Conservation (phyloP, 2,797 vertebrate genomes). For the Sandelia bainsii region DNA sequence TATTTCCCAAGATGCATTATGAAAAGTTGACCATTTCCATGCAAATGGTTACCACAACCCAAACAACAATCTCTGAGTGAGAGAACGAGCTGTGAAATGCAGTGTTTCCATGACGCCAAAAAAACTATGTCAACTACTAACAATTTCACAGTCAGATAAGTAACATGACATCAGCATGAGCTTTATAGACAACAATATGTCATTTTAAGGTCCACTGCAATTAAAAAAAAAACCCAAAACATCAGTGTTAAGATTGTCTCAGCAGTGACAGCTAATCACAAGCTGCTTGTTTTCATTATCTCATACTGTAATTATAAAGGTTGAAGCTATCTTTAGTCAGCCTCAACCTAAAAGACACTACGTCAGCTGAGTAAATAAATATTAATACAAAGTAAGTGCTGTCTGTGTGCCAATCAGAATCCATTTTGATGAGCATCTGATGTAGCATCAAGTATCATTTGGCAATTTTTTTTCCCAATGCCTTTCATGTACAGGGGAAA, state of each 20-base stretch:
- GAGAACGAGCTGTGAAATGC: slow-evolving; percentile 48
- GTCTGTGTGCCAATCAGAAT: slow-evolving; percentile 20
- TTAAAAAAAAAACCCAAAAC: slow-evolving; percentile 20
- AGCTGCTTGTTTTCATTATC: slow-evolving; percentile 39
- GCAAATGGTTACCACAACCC: slow-evolving; percentile 65
- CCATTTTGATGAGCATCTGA: slow-evolving; percentile 5
- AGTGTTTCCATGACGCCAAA: slow-evolving; percentile 28
- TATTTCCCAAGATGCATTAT: slow-evolving; percentile 74
- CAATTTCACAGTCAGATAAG: slow-evolving; percentile 51
- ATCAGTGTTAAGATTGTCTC: slow-evolving; percentile 60
- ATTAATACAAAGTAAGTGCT: slow-evolving; percentile 18
- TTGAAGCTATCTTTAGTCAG: slow-evolving; percentile 21
- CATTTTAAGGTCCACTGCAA: slow-evolving; percentile 32
- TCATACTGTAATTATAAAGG: slow-evolving; percentile 43
- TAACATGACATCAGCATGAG: slow-evolving; percentile 57
- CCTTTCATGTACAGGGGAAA: slow-evolving; percentile 27
- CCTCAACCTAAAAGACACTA: slow-evolving; percentile 23
- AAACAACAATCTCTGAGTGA: slow-evolving; percentile 39
- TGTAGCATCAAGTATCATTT: slow-evolving; percentile 42
- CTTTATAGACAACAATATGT: slow-evolving; percentile 35
- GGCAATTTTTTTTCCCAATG: slow-evolving; percentile 33
- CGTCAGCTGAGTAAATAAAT: slow-evolving; percentile 8
- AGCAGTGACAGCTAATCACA: slow-evolving; percentile 40
- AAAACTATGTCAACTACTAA: slow-evolving; percentile 27
- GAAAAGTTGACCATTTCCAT: slow-evolving; percentile 73